Base-by-base conservation (phyloP, 2,888 invertebrate genomes). In the Acholoe squamosa region DNA sequence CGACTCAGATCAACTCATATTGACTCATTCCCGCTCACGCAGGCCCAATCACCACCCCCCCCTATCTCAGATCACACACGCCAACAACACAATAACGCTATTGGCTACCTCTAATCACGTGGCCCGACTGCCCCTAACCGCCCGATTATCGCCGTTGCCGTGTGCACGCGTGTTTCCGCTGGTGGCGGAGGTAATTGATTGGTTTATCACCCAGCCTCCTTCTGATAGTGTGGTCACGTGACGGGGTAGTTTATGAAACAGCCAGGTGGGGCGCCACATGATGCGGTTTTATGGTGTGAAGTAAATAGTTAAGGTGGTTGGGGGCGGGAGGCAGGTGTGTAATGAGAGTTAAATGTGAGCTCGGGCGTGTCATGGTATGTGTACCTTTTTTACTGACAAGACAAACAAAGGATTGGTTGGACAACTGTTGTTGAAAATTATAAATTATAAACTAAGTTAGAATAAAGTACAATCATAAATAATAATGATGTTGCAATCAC, bases 51-150 rank as follows among this genome's bases (percentile, higher is more conserved):
- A 28, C 28, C 71, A 0, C 28, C 14, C 71, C 71, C 71, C 61
- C 54, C 19, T 54, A 10, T 43, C 43, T 43, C 61, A 19, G 61
- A 61, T 61, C n/a, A 61, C 61, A 61, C 22, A 61, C 61, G 25
- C 25, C 14, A 71, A 71, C 71, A 28, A 71, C 71, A 71, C 71
- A 71, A 71, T 71, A 71, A 71, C 71, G n/a, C 71, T 71, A 71
- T 71, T 71, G 25, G 28, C 61, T 71, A 25, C n/a, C 28, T 71
- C 71, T 28, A 71, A 71, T 71, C 71, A 71, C 71, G 71, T 71
- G 71, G 25, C 16, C 71, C 3, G 71, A 71, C 71, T 25, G 31
- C n/a, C 28, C 71, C 28, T 71, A 71, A 71, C 71, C 71, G 25
- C 14, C 28, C 71, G 71, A 71, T 71, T 71, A 71, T 22, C 71